Evolutionary conservation across 2,113 vertebrate genomes (phyloP).

Genomic region (Bostrychus sinensis): DNA sequence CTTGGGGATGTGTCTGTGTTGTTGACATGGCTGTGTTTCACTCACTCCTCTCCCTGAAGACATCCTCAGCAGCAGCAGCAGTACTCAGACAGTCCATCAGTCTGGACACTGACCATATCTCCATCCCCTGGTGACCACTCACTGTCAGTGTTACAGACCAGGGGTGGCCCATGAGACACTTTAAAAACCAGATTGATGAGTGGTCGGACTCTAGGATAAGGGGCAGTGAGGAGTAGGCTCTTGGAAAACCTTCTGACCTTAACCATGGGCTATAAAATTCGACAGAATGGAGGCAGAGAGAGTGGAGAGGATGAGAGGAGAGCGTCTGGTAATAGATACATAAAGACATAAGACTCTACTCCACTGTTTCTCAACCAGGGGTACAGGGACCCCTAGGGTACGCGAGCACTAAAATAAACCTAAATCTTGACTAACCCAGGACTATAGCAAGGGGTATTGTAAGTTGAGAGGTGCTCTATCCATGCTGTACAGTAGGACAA

Average conservation of each 20-base stretch:
- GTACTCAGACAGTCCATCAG: slow-evolving; percentile 50
- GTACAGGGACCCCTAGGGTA: no score
- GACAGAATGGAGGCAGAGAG: not conserved
- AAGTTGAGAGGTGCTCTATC: no score
- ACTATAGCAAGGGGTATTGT: no score
- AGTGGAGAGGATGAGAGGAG: slow-evolving; percentile 39
- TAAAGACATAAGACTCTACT: slow-evolving; percentile 55
- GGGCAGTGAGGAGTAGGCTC: not conserved
- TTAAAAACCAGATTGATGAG: slow-evolving; percentile 37
- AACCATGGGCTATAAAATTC: slow-evolving; percentile 24
- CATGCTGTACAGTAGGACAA: no score
- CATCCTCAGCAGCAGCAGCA: not conserved
- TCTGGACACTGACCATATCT: slow-evolving; percentile 43
- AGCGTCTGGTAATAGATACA: slow-evolving; percentile 64
- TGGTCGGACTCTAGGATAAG: not conserved
- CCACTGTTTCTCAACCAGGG: no score
- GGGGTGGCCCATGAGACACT: slow-evolving; percentile 21
- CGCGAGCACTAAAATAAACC: no score
- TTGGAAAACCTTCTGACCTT: slow-evolving; percentile 51
- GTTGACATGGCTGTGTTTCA: slow-evolving; percentile 1
- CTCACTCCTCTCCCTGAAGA: slow-evolving; percentile 24
- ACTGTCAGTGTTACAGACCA: slow-evolving; percentile 34
- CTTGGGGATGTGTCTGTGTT: not conserved
- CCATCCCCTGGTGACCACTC: slow-evolving; percentile 23
- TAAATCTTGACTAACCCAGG: no score